A percentile compares a stretch with the other conserved stretches of the same genome.
phyloP scores from a whole-genome alignment of 1,140 invertebrate genomes.

The Tetranychus cinnabarinus region DNA sequence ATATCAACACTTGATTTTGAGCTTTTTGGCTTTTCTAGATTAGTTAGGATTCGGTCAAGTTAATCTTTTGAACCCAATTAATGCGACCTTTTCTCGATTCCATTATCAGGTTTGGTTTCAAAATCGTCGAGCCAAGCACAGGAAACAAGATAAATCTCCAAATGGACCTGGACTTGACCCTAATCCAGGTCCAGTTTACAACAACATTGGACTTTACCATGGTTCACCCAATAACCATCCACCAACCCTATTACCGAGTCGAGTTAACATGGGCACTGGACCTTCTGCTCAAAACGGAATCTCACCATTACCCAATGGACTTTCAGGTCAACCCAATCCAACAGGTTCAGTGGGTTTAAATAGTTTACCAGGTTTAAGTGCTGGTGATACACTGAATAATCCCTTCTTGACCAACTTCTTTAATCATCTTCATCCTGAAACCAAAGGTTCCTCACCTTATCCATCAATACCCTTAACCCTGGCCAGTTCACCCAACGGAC shows the following conservation, averaged over 20 bases:
- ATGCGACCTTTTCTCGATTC: no score
- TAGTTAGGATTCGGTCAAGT: no score
- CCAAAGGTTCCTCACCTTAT: neutral
- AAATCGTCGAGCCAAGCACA: slow-evolving; percentile 75
- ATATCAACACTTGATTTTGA: no score
- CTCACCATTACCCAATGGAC: neutral
- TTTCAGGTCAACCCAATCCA: neutral
- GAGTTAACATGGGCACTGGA: neutral
- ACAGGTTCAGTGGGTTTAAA: neutral
- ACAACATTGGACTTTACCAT: neutral
- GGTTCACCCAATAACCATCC: neutral
- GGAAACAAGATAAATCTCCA: slow-evolving; percentile 30
- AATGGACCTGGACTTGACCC: neutral
- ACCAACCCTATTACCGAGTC: neutral
- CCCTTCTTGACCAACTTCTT: no score
- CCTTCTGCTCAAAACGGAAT: neutral
- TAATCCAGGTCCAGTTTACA: neutral
- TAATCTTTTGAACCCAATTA: no score
- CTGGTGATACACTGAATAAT: neutral
- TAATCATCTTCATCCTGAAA: no score
- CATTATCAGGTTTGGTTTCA: slow-evolving; percentile 69
- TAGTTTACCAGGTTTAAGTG: neutral
- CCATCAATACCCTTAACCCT: neutral
- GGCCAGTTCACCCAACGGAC: no score
- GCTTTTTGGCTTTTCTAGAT: no score